phyloP scores from a whole-genome alignment of 2,888 invertebrate species.

The Ashinkailepas kermadecensis region DNA sequence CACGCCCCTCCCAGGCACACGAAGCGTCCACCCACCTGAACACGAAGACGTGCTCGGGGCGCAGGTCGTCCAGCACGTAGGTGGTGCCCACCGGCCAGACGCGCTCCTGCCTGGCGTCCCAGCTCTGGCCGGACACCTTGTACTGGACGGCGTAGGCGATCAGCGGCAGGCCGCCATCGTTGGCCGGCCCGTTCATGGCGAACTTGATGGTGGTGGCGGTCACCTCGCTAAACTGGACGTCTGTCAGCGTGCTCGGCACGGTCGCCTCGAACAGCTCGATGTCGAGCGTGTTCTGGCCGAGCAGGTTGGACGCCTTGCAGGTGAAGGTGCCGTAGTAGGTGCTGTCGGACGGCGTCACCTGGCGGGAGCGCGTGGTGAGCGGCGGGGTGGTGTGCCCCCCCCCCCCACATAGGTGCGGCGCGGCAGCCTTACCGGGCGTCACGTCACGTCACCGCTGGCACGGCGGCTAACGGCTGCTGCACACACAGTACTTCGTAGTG shows the following conservation, averaged over 20 bases:
- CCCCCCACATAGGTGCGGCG: not conserved
- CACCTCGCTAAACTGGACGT: conserved; percentile 45
- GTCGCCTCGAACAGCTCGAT: conserved; percentile 66
- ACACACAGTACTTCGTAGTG: no score
- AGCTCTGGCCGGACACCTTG: conserved; percentile 58
- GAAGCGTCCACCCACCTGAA: conserved; percentile 21
- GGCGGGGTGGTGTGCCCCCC: no score
- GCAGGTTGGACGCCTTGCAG: conserved; percentile 69
- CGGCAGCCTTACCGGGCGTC: no score
- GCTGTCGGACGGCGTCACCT: conserved; percentile 57
- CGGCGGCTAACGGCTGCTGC: no score
- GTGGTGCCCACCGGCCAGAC: conserved; percentile 56
- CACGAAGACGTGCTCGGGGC: conserved; percentile 28
- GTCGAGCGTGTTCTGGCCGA: conserved; percentile 59
- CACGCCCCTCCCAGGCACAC: no score
- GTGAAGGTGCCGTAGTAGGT: conserved; percentile 63
- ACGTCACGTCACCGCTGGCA: no score
- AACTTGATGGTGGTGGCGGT: conserved; percentile 59
- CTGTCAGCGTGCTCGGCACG: conserved; percentile 57
- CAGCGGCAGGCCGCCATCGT: conserved; percentile 67
- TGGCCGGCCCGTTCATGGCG: conserved; percentile 63
- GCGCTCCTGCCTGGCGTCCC: conserved; percentile 60
- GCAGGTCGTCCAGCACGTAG: conserved; percentile 30
- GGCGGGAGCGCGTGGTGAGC: not conserved
- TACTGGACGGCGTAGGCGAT: conserved; percentile 66